A percentile compares a stretch with the other conserved stretches of the same genome.
Evolutionary conservation across 2,113 vertebrate genomes (phyloP).

Genomic region (Chloropsis hardwickii): DNA sequence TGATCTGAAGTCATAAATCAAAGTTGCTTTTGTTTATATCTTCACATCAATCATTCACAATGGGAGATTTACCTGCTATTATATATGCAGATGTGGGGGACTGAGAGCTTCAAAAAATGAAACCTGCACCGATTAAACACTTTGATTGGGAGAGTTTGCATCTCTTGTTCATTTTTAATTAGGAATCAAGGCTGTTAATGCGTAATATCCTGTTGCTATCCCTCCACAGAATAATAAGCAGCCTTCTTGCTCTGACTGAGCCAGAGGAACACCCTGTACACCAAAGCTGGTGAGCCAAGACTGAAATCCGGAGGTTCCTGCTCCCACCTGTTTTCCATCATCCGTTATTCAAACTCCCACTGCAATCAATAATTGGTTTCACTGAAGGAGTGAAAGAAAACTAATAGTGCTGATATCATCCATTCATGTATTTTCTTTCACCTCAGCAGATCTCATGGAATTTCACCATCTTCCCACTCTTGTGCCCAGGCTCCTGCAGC

Average conservation of each 20-base stretch:
- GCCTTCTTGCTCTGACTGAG: not conserved
- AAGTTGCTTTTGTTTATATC: not conserved
- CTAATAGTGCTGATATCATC: not conserved
- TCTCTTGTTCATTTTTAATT: not conserved
- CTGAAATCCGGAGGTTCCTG: not conserved
- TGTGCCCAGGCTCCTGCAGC: not conserved
- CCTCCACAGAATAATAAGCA: not conserved
- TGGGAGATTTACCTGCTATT: not conserved
- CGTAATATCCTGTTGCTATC: not conserved
- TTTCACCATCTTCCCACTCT: not conserved
- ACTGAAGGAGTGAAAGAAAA: not conserved
- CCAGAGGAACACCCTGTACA: accelerated
- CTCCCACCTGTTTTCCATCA: not conserved
- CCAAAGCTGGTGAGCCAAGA: not conserved
- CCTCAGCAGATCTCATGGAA: not conserved
- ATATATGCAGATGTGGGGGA: not conserved
- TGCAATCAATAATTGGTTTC: not conserved
- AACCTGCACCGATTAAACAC: not conserved
- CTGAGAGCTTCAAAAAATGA: not conserved
- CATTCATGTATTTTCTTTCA: not conserved
- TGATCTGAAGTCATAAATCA: not conserved
- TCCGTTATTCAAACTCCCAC: not conserved
- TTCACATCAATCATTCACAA: not conserved
- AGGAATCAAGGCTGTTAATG: not conserved
- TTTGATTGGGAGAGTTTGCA: not conserved